Evolutionary conservation across 92 coral and sea anemone species (phyloP).

Genomic region (Paramuricea clavata): DNA sequence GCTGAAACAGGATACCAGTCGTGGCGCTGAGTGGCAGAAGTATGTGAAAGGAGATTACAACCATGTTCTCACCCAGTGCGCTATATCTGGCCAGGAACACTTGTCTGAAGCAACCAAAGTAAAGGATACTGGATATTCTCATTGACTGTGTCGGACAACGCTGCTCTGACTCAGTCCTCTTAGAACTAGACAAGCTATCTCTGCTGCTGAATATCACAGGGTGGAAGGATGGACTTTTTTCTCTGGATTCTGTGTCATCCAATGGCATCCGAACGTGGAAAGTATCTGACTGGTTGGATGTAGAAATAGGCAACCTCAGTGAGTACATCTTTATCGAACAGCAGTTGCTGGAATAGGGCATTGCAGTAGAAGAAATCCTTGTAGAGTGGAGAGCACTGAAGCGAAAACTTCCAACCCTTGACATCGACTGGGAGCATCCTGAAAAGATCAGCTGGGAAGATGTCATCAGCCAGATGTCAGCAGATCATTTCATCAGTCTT

Average conservation of each 20-base stretch:
- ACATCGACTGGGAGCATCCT: conserved; percentile 58
- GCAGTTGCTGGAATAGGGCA: conserved; percentile 55
- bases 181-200: conserved; percentile 50
- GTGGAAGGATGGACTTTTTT: conserved; percentile 46
- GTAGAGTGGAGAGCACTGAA: conserved; percentile 63
- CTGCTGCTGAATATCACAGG: conserved; percentile 51
- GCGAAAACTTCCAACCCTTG: conserved; percentile 52
- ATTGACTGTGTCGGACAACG: conserved; percentile 58
- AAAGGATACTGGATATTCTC: conserved; percentile 51
- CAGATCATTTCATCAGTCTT: conserved; percentile 49
- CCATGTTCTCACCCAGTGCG: conserved; percentile 57
- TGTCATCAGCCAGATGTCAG: conserved; percentile 51
- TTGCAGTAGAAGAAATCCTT: conserved; percentile 58
- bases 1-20: conserved; percentile 51
- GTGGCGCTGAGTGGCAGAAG: conserved; percentile 53
- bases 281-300: conserved; percentile 54
- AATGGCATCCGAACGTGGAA: conserved; percentile 62
- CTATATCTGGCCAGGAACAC: conserved; percentile 56
- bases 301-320: conserved; percentile 44
- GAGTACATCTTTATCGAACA: conserved; percentile 39
- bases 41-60: conserved; percentile 60
- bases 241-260: conserved; percentile 55
- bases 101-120: conserved; percentile 55
- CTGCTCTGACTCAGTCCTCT: conserved; percentile 59
- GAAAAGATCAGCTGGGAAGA: conserved; percentile 55